Conservation (phyloP, 1,140 invertebrate genomes). For the Cryptotermes secundus region DNA sequence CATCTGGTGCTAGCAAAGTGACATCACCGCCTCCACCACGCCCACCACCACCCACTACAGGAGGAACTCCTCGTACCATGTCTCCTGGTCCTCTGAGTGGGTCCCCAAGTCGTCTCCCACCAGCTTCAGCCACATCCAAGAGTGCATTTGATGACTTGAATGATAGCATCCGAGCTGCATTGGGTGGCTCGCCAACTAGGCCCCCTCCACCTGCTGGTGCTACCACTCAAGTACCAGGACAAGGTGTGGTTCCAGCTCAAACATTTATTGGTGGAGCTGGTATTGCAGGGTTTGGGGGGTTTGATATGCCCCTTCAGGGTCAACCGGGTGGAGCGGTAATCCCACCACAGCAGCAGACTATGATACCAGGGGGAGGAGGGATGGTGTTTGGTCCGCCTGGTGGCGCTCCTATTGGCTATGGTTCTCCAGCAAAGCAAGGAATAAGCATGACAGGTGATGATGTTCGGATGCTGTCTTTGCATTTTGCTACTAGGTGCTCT, state of each 20-base stretch:
- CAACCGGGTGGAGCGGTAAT: not conserved
- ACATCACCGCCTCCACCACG: conserved; percentile 42
- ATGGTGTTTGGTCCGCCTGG: conserved; percentile 33
- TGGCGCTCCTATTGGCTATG: conserved; percentile 31
- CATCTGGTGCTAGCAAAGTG: conserved; percentile 28
- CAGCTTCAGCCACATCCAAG: conserved; percentile 46
- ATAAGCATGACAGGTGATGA: conserved; percentile 41
- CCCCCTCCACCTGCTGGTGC: conserved; percentile 41
- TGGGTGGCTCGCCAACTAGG: conserved; percentile 62
- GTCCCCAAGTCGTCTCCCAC: conserved; percentile 25
- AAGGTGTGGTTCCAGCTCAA: not conserved
- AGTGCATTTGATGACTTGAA: conserved; percentile 71
- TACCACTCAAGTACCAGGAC: conserved; percentile 21
- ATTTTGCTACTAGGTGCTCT: conserved; percentile 21
- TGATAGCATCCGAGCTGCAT: conserved; percentile 66
- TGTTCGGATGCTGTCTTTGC: conserved; percentile 10
- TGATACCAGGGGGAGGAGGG: conserved; percentile 36
- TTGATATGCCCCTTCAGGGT: not conserved
- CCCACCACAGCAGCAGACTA: not conserved
- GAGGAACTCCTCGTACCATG: conserved; percentile 41
- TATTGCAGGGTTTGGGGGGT: conserved; percentile 30
- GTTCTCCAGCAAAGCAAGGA: conserved; percentile 38
- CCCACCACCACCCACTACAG: conserved; percentile 37
- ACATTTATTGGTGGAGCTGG: conserved; percentile 37
- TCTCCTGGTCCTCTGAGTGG: conserved; percentile 45